Evolutionary conservation across 2,113 vertebrate genomes (phyloP), one percentile per base, ranked within the genome.

Genomic region (Megaceryle maxima): DNA sequence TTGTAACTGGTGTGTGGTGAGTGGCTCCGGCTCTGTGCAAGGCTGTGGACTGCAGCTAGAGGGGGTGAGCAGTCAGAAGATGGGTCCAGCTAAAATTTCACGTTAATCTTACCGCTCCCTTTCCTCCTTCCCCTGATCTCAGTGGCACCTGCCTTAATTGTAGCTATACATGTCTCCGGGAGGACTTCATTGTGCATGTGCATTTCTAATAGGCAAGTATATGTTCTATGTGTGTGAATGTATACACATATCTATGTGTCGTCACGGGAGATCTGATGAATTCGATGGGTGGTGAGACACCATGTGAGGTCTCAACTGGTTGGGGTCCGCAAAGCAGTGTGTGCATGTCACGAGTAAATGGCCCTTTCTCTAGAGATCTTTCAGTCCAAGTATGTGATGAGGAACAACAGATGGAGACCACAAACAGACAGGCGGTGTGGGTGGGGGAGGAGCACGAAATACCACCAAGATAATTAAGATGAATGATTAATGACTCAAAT

Each of bases 1-100:
- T 5, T 37, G 43, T 37, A 35, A 22, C 37, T 16, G 57, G 13
- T 46, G 57, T 0, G 10, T 28, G 11, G n/a, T 0, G 1, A 35
- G 73, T 26, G 44, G n/a, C 46, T 94, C 31, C 51, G 39, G 62
- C 10, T 24, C 37, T 48, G 76, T 97, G 96, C 79, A 91, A 95
- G 82, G 68, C 83, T 96, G 48, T 70, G 85, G 68, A 9, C 91
- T 56, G 88, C 95, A 96, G 96, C 94, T 95, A 95, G 96, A 96
- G 95, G 96, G 95, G 87, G 95, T 94, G 94, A 96, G 92, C 92
- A 79, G 80, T 88, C 92, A 97, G 92, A 85, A 94, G 83, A 96
- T 91, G 25, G 46, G 84, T 88, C 48, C 56, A 73, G 74, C 81
- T 89, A 69, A 63, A 79, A 92, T 88, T 31, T 56, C 74, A 21